Conservation (phyloP, 1,140 invertebrate species). For the Diorhabda sublineata region DNA sequence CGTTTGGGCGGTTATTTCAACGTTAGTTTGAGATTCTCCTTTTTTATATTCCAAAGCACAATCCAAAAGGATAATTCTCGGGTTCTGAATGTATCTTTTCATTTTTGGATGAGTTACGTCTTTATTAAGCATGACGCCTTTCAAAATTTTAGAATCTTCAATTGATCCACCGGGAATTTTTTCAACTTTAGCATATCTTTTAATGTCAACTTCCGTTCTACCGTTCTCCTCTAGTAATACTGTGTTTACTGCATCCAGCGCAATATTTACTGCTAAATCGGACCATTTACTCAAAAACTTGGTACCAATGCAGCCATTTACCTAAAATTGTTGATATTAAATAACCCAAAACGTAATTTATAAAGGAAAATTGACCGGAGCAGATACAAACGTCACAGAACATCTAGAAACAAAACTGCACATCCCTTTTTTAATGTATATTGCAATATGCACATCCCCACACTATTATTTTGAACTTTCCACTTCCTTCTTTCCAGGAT, state of each 20-base stretch:
- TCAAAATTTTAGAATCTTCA: constrained; percentile 91
- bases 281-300: constrained; percentile 96
- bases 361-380: background rate
- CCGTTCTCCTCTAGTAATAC: constrained; percentile 87
- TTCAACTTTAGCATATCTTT: constrained; percentile 95
- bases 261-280: constrained; percentile 92
- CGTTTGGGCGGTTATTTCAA: constrained; percentile 92
- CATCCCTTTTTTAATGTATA: too few relatives aligned
- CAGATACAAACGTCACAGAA: too few relatives aligned
- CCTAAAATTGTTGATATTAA: constrained; percentile 46
- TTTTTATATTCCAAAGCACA: constrained; percentile 98
- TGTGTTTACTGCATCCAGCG: constrained; percentile 89
- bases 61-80: constrained; percentile 91
- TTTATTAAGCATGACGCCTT: constrained; percentile 98
- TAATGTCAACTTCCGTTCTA: constrained; percentile 94
- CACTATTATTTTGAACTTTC: too few relatives aligned
- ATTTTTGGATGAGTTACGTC: constrained; percentile 98
- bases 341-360: background rate
- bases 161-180: constrained; percentile 96
- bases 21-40: constrained; percentile 96
- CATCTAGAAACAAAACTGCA: too few relatives aligned
- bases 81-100: constrained; percentile 91
- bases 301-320: constrained; percentile 94
- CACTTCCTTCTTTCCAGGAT: too few relatives aligned
- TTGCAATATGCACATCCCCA: too few relatives aligned